Conservation (phyloP, 92 coral and sea anemone species). For the Phenganax subtilis region DNA sequence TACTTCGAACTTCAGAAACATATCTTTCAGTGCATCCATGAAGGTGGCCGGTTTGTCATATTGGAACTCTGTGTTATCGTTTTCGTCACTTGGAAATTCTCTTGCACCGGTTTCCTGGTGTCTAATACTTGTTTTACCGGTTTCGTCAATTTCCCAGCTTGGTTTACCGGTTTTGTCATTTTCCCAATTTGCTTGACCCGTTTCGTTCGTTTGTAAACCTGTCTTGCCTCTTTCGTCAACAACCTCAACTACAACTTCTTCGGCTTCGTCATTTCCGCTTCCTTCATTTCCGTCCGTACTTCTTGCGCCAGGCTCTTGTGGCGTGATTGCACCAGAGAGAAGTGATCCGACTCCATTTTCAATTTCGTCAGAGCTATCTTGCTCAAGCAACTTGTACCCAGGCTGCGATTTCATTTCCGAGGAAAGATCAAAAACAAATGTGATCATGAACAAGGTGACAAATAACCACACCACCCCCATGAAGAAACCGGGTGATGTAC, state of each 20-base stretch:
- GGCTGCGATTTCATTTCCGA: slow-evolving; percentile 12
- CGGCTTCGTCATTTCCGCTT: background rate
- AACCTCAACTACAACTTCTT: background rate
- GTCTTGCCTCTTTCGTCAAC: background rate
- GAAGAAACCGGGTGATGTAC: slow-evolving; percentile 38
- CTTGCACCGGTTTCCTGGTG: too few species aligned
- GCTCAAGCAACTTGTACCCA: slow-evolving; percentile 17
- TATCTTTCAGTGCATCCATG: slow-evolving; percentile 9
- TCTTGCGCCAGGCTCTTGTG: background rate
- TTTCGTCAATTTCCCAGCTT: too few species aligned
- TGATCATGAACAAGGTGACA: slow-evolving; percentile 16
- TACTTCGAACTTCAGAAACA: slow-evolving; percentile 37
- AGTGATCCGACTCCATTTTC: slow-evolving; percentile 22
- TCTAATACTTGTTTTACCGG: too few species aligned
- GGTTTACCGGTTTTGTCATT: too few species aligned
- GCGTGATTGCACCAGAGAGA: slow-evolving; percentile 25
- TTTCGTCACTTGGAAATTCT: too few species aligned
- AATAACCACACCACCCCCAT: slow-evolving; percentile 36
- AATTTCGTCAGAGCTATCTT: slow-evolving; percentile 9
- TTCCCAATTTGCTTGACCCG: too few species aligned
- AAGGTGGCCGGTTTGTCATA: slow-evolving; percentile 10
- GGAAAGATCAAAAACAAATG: slow-evolving; percentile 22
- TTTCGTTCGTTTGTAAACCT: background rate
- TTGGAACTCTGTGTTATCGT: background rate
- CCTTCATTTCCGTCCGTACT: background rate